Evolutionary conservation across 2,797 vertebrate species (phyloP), one percentile per base, ranked within the genome.

Genomic region (Pseudochirops corinnae): DNA sequence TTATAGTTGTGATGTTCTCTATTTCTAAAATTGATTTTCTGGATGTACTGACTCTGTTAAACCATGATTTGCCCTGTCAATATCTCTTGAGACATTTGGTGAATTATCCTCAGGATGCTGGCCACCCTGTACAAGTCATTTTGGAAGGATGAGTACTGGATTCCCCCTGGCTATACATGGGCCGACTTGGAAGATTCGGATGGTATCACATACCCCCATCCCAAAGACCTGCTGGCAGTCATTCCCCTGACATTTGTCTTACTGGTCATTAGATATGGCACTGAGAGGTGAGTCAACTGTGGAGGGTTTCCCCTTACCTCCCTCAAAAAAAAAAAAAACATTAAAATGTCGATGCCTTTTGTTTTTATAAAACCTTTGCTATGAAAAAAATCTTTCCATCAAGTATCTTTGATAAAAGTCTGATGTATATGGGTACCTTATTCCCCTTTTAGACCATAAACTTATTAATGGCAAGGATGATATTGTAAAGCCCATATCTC

Each of bases 101-200:
- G 7, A 21, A 39, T 87, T 87, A 87, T 93, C 94, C 46, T 4
- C 93, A 98, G 97, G 95, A 98, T 98, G 97, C 90, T 95, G 95
- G 93, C 95, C 52, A 52, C 90, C 56, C 52, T 98, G 87, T 96
- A 6, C 0, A 56, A 96, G 29, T 97, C 96, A 96, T 56, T 98
- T 10, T 98, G 97, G 97, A 90, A 97, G 55, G 96, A 97, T 1
- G 90, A 1, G 21, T 33, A 97, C 60, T 98, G 98, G 97, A 31
- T 98, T 0, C 97, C 97, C 0, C 87, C 97, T 55, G 96, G 96
- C 50, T 0, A 0, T 50, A 46, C 97, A 0, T 98, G 98, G 97
- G 92, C 96, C 10, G 26, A 93, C 2, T 29, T 98, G 11, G 96
- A 97, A 60, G 97, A 98, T 57, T 91, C 14, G 0, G 96, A 97